Base-by-base conservation (phyloP, 2,113 vertebrate species). In the Meriones unguiculatus region DNA sequence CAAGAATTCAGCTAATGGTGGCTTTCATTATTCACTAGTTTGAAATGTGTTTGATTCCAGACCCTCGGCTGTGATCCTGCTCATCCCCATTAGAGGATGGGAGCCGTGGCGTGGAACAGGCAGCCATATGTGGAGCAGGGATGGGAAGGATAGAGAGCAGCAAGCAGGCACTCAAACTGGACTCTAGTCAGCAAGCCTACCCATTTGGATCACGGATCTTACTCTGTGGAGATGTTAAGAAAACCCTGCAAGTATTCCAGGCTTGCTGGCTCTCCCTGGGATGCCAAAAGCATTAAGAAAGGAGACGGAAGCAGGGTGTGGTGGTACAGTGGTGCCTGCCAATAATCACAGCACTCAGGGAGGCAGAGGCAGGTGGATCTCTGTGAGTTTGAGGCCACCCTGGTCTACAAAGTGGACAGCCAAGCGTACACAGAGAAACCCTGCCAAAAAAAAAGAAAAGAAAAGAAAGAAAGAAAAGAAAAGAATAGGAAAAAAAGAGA, bases 141-240 rank as follows among this genome's bases (percentile, higher is more conserved):
- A 46, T 0, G 5, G 30, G 15, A 18, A 25, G 18, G 14, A 1
- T 0, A 1, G 20, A 52, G 30, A 92, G 67, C 28, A 24, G 12
- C 5, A 17, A 24, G 32, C 54, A 12, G 46, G 3, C 12, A 6
- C 30, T 2, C 76, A 7, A 1, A 0, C 0, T 1, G 20, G 30
- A 22, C 28, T 1, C 54, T 0, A 30, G 35, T 54, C 65, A 13
- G 12, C 59, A 13, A 1, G 7, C 86, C 18, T n/a, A 54, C 25
- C 8, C 46, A 4, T 0, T 67, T 52, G 25, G 10, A 18, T 9
- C 38, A 1, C 3, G 35, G 54, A 17, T 54, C 82, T 62, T 24
- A 9, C 1, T 3, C 7, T 12, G 25, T 1, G 59, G 11, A 54
- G 35, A 50, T 7, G 41, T 52, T 4, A 50, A 46, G 88, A 17